Evolutionary conservation across 37 sponge, comb jelly and placozoan genomes (phyloP), one percentile per base, ranked within the genome.

Genomic region (Amphimedon queenslandica): DNA sequence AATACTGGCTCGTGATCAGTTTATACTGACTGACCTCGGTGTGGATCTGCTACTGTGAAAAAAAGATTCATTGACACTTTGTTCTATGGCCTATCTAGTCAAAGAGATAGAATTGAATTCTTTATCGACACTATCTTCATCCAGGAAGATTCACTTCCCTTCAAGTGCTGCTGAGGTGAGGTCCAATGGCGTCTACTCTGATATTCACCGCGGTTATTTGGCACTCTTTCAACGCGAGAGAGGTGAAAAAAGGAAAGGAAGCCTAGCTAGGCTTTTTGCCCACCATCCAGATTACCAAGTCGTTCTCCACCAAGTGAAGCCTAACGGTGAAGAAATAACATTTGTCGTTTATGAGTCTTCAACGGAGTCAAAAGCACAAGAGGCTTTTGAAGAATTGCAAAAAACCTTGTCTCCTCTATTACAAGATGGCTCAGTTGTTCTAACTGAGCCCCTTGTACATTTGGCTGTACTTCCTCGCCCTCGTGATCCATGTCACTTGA

Each of bases 261-360:
- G 8, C 13, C 53, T 47, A 13, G 53, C 53, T 47, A 47, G 8
- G 53, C 13, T 71, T 31, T 0, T 40, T 1, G 24, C 25, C 55
- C 25, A 27, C 10, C 28, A 24, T 41, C 47, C 55, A 13, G 72
- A 71, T 11, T 71, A 71, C 55, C 40, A 71, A 11, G 55, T 71
- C 0, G 21, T 71, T 42, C 6, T 71, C 8, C 72, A 53, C 28
- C 72, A 71, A 53, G 28, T 10, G 0, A 31, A 40, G 25, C 53
- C n/a, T 4, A 4, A 41, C 0, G 10, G 30, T 4, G 41, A 51
- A 8, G 25, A 5, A 18, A 10, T 32, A 10, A 43, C 53, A 23
- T 71, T 71, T 25, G 72, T 71, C 21, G 21, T 71, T 53, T 53
- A 53, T 53, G 72, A 71, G 42, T 42, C 43, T 8, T n/a, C 25